Evolutionary conservation across 1,140 invertebrate species (phyloP), one percentile per base, ranked within the genome.

Genomic region (Phocides pigmalion): DNA sequence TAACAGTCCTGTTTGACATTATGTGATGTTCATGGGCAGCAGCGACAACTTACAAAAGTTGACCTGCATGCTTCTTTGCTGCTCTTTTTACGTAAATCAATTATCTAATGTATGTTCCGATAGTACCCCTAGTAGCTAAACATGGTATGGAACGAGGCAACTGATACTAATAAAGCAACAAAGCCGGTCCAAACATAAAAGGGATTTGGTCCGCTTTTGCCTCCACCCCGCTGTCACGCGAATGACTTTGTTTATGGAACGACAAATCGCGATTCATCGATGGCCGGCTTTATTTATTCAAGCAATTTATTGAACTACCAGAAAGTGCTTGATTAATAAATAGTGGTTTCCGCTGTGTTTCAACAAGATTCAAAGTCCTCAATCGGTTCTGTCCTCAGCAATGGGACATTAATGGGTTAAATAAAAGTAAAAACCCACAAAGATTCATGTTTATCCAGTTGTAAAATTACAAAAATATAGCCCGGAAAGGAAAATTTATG

Each of bases 171-270:
- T 42, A 17, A 17, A 42, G 41, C 8, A 42, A 16, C 47, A 50
- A 53, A 35, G 9, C 50, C 16, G 50, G 50, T 53, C 50, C 3
- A 14, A n/a, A 19, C 41, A 53, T 53, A 53, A 53, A 53, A 39
- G 16, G 50, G 50, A 53, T 53, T 37, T 39, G 28, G 15, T 2
- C 32, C 28, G 50, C 50, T 16, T 11, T 15, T 15, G 22, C 46
- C 25, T 35, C 25, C 11, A 15, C 16, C 16, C 32, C 50, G 32
- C 28, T 53, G 39, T 53, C 50, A 11, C 28, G 32, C 25, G 11
- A 39, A 53, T 9, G 25, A 32, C 32, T 37, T 0, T 37, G 28
- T 37, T 37, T 37, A 53, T 53, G 32, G n/a, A 15, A 20, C 50
- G 50, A 53, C 50, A 53, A 35, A 53, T 53, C 2, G 50, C 50